Base-by-base conservation (phyloP, 1,140 invertebrate genomes). In the Holotrichia oblita region DNA sequence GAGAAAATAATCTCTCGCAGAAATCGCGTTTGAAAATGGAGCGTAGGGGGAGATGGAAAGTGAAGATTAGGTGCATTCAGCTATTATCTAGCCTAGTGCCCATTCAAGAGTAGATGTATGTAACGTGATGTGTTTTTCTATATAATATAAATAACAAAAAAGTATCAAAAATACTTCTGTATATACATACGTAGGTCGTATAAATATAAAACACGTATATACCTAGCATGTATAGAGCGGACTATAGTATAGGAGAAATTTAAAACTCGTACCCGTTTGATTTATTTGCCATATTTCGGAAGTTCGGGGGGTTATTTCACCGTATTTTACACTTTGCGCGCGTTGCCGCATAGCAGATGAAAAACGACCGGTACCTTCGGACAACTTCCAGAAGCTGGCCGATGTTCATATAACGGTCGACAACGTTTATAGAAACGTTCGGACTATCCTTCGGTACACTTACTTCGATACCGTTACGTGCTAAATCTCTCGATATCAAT, bases 371-470 rank as follows among this genome's bases (percentile, higher is more conserved):
- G 14, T 55, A 55, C 14, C 48, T 6, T n/a, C 14, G 48, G 48
- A 17, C 48, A 55, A 17, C 48, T 55, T 55, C 14, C 48, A 34
- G 27, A 34, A 34, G 10, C 44, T n/a, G 17, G 10, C 48, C 48
- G 48, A 55, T 55, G 48, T 55, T 55, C 48, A n/a, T 55, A n/a
- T 55, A 55, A 55, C 48, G 48, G 48, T 6, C 48, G 17, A 55
- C 48, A 55, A 55, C 48, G 48, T 55, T 55, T 55, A 55, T 55
- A 55, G 48, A 17, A 55, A 55, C 17, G 14, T 14, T 17, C 6
- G 14, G 48, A 17, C 17, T 55, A 55, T 55, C 48, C 17, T 55
- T 55, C 48, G 12, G 48, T 55, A 3, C 14, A 17, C 14, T 17
- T 55, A 6, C n/a, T n/a, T 9, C 10, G 44, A 10, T 6, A 6